These are phyloP conservation scores for Danionella dracula DNA, from an alignment of 2,797 vertebrate species.

Conservation along the genomic window DNA sequence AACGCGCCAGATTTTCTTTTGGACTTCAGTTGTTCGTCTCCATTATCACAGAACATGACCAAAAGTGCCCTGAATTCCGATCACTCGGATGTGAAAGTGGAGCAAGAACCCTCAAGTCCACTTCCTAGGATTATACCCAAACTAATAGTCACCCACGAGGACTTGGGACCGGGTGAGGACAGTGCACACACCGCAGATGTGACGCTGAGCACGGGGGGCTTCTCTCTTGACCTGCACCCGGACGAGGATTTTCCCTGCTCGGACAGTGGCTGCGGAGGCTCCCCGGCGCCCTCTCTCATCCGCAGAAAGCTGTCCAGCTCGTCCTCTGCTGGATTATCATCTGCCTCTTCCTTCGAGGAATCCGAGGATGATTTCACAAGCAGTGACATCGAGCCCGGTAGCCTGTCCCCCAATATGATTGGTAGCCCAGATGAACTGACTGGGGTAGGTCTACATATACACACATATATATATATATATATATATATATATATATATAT, in stretches of 20 bases:
- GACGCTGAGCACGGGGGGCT: constrained; percentile 43
- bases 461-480: too few species aligned
- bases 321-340: constrained; percentile 78
- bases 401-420: constrained; percentile 57
- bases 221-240: constrained; percentile 53
- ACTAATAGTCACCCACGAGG: constrained; percentile 83
- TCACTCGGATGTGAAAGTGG: constrained; percentile 16
- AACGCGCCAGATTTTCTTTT: constrained; percentile 16
- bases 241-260: constrained; percentile 74
- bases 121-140: constrained; percentile 73
- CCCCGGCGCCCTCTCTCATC: constrained; percentile 66
- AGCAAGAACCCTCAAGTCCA: constrained; percentile 1
- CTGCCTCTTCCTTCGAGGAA: constrained; percentile 86
- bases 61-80: constrained; percentile 35
- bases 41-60: constrained; percentile 46
- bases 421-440: constrained; percentile 69
- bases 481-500: too few species aligned
- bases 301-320: constrained; percentile 77
- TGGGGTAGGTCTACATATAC: constrained; percentile 74
- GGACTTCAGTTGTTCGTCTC: constrained; percentile 17
- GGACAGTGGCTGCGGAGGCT: constrained; percentile 79
- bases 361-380: constrained; percentile 81
- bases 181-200: constrained; percentile 24
- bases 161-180: constrained; percentile 60
- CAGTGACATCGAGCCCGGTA: constrained; percentile 69